Base-by-base conservation (phyloP, 92 coral and sea anemone species). In the Pocillopora meandrina region DNA sequence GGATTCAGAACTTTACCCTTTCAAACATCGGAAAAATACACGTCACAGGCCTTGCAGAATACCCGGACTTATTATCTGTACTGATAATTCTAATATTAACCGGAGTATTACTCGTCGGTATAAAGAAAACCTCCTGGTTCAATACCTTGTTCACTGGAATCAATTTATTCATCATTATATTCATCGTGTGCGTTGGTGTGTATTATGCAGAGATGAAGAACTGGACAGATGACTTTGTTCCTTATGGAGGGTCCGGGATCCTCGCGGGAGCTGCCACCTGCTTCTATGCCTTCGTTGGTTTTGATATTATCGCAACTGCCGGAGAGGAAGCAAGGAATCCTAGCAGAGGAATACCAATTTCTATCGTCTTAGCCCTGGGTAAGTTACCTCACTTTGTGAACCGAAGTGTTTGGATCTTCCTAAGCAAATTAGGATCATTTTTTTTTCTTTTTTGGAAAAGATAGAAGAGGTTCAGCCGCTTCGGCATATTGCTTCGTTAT, bases 251-350 rank as follows among this genome's bases (percentile, higher is more conserved):
- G 57, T 85, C 93, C 12, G 98, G 98, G 49, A 92, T 92, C n/a
- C 75, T 96, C 72, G 77, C 95, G 26, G 98, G 98, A 20, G 98
- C 98, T 0, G 98, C 98, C 0, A 96, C 90, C 9, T 92, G 97
- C n/a, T 96, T 96, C 70, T 96, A 92, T 70, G 93, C 92, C 14
- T 96, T 96, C 58, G 90, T 94, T 84, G 98, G 98, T 19, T 96
- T 96, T 81, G 98, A 96, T 57, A 92, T 96, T 13, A 92, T 96
- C 71, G 98, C 98, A 12, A 94, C 95, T 31, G 90, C 95, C 16
- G 98, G 98, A 17, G 98, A 96, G 77, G 98, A 96, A 73, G 95
- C 98, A 72, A 85, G 76, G 81, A 92, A 95, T 57, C 98, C 98
- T 0, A 87, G 98, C 33, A 90, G 78, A 78, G 86, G 93, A 26